A percentile compares a stretch with the other conserved stretches of the same genome.
Evolutionary conservation across 2,113 vertebrate genomes (phyloP).

Genomic region (Calcarius ornatus): DNA sequence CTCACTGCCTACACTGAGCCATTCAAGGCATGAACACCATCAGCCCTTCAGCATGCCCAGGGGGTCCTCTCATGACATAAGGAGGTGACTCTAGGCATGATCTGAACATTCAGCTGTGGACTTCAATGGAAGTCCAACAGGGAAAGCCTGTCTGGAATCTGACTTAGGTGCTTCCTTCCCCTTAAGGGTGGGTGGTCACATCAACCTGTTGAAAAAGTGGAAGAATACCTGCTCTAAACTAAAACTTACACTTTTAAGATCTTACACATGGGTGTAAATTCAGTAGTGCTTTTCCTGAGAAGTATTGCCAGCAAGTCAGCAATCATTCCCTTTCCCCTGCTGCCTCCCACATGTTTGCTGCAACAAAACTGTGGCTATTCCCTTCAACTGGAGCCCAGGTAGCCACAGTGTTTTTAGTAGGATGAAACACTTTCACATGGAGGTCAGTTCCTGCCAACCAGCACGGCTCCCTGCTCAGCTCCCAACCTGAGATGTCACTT

Average conservation of each 20-base stretch:
- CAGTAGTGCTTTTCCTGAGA: not conserved
- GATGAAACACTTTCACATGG: not conserved
- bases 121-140: not conserved
- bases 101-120: not conserved
- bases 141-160: not conserved
- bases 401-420: not conserved
- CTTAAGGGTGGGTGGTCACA: not conserved
- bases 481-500: not conserved
- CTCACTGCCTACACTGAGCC: not conserved
- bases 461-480: not conserved
- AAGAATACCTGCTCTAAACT: not conserved
- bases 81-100: not conserved
- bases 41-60: not conserved
- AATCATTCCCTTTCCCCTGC: not conserved
- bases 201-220: not conserved
- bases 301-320: not conserved
- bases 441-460: not conserved
- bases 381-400: not conserved
- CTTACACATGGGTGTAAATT: not conserved
- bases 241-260: not conserved
- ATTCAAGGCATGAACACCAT: not conserved
- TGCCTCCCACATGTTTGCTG: not conserved
- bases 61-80: not conserved
- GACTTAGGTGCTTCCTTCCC: not conserved
- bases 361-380: not conserved